These are phyloP conservation scores for Drosophila obscura DNA, from an alignment of 1,140 invertebrate species.

Conservation along the genomic window DNA sequence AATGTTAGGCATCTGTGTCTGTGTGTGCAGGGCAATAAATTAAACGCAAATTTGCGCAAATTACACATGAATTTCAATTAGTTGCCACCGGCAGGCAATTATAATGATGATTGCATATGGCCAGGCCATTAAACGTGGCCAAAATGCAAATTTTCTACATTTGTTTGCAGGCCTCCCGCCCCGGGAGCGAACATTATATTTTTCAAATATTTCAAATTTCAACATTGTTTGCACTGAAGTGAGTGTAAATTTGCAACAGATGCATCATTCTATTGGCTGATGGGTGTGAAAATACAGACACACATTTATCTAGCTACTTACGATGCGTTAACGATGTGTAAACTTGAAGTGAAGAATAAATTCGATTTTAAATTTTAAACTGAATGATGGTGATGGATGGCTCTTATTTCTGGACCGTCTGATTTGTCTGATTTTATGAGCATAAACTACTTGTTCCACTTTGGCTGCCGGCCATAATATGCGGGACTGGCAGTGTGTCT, in stretches of 20 bases:
- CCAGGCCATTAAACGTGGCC: slow-evolving; percentile 22
- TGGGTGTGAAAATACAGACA: no score
- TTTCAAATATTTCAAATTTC: slow-evolving; percentile 2
- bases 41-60: slow-evolving; percentile 50
- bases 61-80: slow-evolving; percentile 58
- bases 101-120: slow-evolving; percentile 40
- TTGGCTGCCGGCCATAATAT: slow-evolving; percentile 45
- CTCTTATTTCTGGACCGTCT: no score
- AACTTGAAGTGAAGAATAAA: background rate
- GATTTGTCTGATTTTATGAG: no score
- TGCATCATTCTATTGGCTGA: no score
- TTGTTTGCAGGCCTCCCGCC: no score
- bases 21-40: slow-evolving; percentile 31
- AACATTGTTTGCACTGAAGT: slow-evolving; percentile 10
- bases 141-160: slow-evolving; percentile 36
- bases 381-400: no score
- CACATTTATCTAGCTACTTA: no score
- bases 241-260: no score
- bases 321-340: background rate
- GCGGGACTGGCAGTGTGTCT: slow-evolving; percentile 50
- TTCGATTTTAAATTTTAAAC: no score
- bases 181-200: background rate
- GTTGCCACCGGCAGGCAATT: slow-evolving; percentile 47
- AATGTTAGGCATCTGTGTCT: slow-evolving; percentile 38
- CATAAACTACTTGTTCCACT: no score